Evolutionary conservation across 2,888 invertebrate species (phyloP), one percentile per base, ranked within the genome.

Genomic region (Prosopocoilus inquinatus): DNA sequence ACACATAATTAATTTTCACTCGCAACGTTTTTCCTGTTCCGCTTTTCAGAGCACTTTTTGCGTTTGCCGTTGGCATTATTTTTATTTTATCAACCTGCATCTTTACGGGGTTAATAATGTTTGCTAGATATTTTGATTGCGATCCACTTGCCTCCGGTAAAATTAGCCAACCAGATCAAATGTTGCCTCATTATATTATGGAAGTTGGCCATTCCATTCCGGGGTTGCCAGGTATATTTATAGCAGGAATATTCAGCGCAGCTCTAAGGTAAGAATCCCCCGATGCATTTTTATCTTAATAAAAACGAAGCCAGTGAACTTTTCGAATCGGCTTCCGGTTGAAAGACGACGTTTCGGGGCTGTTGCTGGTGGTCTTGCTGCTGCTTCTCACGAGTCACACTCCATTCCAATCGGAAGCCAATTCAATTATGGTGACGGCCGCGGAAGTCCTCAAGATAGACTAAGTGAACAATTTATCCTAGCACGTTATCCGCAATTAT

Each of bases 191-290:
- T 65, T 90, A 87, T 66, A 82, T 90, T 3, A 86, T 90, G 80
- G 86, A 87, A 64, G 78, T 86, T 9, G 81, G 88, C 0, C 76
- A 79, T 2, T 76, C 82, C 70, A 80, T 87, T 66, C 86, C 86
- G 11, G 90, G 90, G 0, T 79, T 90, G 47, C 84, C 89, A 20
- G 90, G 90, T 2, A 79, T 90, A 39, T 90, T 91, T 65, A 82
- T 89, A 3, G 88, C 90, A 20, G 86, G 89, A 16, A 80, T 89
- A 39, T 88, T 90, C 63, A 86, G 87, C 67, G 88, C 90, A 0
- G 88, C 88, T 0, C 79, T 90, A 20, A 85, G 82, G 82, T 82
- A 70, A 15, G 12, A 41, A 41, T 2, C 16, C 16, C 16, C 9
- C 3, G 1, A 41, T 1, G 12, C 3, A n/a, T 41, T 41, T 11